Conservation (phyloP, 2,113 vertebrate genomes). For the Scortum barcoo region DNA sequence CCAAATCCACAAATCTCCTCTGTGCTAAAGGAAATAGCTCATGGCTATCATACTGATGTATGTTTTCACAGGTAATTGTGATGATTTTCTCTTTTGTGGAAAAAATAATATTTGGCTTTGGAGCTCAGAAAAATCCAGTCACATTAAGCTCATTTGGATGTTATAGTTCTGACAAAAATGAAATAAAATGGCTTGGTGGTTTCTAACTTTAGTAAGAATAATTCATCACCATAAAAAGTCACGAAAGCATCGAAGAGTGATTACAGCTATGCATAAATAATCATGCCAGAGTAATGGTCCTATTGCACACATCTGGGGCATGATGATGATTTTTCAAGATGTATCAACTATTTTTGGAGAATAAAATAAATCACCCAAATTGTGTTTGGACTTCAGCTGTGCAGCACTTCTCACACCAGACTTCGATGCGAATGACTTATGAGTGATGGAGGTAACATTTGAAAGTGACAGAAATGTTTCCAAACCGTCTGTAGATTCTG, state of each 20-base stretch:
- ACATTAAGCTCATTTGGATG: constrained; percentile 22
- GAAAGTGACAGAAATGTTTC: constrained; percentile 28
- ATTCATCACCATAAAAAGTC: constrained; percentile 17
- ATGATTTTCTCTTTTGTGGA: not conserved
- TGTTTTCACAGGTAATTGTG: not conserved
- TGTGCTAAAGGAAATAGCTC: not conserved
- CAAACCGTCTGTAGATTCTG: not conserved
- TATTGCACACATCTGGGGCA: constrained; percentile 16
- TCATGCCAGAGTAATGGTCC: not conserved
- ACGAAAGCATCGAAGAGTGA: not conserved
- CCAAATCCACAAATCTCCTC: too few relatives aligned
- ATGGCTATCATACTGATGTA: not conserved
- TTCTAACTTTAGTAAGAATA: not conserved
- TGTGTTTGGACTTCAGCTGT: not conserved
- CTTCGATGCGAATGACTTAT: constrained; percentile 53
- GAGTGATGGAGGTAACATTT: constrained; percentile 29
- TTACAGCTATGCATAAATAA: constrained; percentile 42
- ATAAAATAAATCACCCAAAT: constrained; percentile 1
- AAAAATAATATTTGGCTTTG: not conserved
- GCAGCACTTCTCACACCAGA: constrained; percentile 10
- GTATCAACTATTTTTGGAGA: constrained; percentile 20
- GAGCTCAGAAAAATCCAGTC: not conserved
- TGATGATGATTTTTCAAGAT: constrained; percentile 3
- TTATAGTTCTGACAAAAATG: not conserved
- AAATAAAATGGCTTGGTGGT: not conserved